phyloP scores from a whole-genome alignment of 1,140 invertebrate species.

The Calosoma granatense region DNA sequence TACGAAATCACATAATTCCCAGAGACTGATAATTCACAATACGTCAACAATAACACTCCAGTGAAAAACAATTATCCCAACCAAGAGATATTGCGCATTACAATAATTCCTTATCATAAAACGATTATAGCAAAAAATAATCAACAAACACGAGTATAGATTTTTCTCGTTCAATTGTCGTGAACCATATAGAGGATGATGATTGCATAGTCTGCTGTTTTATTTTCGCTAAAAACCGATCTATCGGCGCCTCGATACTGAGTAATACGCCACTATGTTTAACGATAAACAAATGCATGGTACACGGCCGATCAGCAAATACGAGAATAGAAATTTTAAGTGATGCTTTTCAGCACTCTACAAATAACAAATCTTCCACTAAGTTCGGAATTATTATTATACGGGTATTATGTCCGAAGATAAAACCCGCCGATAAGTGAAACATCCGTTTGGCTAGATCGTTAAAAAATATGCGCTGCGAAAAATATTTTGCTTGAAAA shows the following conservation, averaged over 20 bases:
- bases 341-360: not conserved
- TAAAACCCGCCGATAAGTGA: not conserved
- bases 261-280: not conserved
- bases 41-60: not conserved
- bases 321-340: conserved; percentile 8
- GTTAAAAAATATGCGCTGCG: not conserved
- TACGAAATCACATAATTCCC: not conserved
- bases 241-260: not conserved
- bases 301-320: not conserved
- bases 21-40: not conserved
- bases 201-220: not conserved
- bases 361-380: not conserved
- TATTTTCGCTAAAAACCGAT: not conserved
- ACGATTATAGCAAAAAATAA: not conserved
- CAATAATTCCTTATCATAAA: not conserved
- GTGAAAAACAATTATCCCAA: not conserved
- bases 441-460: not conserved
- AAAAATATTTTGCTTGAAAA: not conserved
- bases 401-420: not conserved
- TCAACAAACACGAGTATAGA: not conserved
- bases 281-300: not conserved
- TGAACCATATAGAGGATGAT: not conserved
- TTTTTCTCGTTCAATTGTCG: not conserved
- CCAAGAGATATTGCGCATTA: not conserved
- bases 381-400: not conserved